A percentile compares a stretch with the other conserved stretches of the same genome.
phyloP scores from a whole-genome alignment of 2,888 invertebrate genomes.

The Terebella lapidaria region DNA sequence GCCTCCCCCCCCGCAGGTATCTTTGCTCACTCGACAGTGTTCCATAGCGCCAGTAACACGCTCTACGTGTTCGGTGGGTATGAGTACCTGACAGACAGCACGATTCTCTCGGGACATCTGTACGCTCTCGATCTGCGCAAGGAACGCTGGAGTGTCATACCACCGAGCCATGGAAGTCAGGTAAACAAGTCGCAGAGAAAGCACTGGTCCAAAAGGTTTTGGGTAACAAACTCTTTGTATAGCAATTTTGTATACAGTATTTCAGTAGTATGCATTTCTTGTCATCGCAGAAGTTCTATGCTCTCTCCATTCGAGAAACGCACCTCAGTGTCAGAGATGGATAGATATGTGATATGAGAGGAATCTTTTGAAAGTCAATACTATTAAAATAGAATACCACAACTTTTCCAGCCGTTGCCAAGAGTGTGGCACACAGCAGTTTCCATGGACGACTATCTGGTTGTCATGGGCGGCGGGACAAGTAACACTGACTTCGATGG shows the following conservation, averaged over 20 bases:
- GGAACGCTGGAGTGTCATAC: conserved; percentile 20
- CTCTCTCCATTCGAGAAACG: too few relatives aligned
- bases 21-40: conserved; percentile 86
- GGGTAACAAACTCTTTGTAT: too few relatives aligned
- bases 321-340: too few relatives aligned
- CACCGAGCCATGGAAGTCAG: conserved; percentile 64
- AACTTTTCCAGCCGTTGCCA: conserved; percentile 30
- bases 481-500: conserved; percentile 46
- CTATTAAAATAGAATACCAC: too few relatives aligned
- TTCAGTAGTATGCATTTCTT: too few relatives aligned
- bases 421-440: conserved; percentile 73
- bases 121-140: conserved; percentile 21
- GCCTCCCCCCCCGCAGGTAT: too few relatives aligned
- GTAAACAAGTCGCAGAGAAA: too few relatives aligned
- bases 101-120: conserved; percentile 63
- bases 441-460: conserved; percentile 82
- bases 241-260: too few relatives aligned
- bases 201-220: too few relatives aligned
- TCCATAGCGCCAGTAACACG: conserved; percentile 73
- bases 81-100: conserved; percentile 67
- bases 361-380: too few relatives aligned
- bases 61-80: conserved; percentile 88
- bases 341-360: too few relatives aligned
- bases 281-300: too few relatives aligned
- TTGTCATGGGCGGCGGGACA: conserved; percentile 80